Conservation (phyloP, 2,113 vertebrate genomes). For the Mirza zaza region DNA sequence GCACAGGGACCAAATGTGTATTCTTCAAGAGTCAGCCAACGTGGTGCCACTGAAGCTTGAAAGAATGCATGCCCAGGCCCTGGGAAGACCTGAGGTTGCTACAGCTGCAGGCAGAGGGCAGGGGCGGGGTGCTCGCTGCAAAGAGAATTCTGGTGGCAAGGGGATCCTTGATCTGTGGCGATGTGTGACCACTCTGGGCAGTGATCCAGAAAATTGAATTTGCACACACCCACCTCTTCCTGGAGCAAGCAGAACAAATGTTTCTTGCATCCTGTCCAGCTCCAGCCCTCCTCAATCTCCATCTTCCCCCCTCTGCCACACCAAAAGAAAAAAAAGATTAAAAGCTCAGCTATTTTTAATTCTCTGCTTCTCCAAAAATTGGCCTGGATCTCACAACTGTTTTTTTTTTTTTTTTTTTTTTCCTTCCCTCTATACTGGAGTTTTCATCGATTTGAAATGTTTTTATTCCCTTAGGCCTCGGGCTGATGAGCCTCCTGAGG, state of each 20-base stretch:
- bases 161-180: neutral
- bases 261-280: neutral
- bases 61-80: neutral
- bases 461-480: neutral
- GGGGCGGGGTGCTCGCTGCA: neutral
- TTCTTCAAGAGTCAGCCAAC: neutral
- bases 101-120: neutral
- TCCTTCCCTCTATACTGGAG: neutral
- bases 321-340: neutral
- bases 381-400: constrained; percentile 39
- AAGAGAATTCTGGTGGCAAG: constrained; percentile 14
- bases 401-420: neutral
- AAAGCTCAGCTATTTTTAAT: constrained; percentile 51
- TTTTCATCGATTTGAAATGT: constrained; percentile 50
- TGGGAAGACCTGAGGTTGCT: neutral
- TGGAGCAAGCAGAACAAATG: constrained; percentile 33
- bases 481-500: neutral
- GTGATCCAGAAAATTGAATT: constrained; percentile 42
- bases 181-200: neutral
- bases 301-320: neutral
- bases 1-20: neutral
- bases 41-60: neutral
- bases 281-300: neutral
- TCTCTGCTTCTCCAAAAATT: constrained; percentile 20
- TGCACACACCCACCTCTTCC: neutral